These are phyloP conservation scores for Epinotia ramella DNA, from an alignment of 2,888 invertebrate genomes.

Conservation along the genomic window DNA sequence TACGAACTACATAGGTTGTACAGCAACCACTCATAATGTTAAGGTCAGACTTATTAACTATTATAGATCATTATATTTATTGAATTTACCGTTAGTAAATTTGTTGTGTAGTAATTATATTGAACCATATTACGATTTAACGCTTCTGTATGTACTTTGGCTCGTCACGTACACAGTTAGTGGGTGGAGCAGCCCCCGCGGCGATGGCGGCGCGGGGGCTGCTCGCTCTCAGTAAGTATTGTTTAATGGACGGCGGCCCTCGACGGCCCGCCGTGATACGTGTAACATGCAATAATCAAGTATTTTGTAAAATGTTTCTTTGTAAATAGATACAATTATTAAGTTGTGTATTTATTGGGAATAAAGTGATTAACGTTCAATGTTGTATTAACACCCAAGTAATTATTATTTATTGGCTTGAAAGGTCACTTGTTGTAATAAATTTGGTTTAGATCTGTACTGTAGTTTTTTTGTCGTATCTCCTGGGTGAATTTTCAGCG, in stretches of 20 bases:
- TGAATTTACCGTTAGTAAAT: conserved; percentile 33
- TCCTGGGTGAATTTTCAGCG: neutral
- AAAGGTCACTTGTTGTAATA: conserved; percentile 64
- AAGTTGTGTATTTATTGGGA: conserved; percentile 53
- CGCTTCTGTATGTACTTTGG: conserved; percentile 36
- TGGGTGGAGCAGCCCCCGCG: neutral
- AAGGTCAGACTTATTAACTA: conserved; percentile 31
- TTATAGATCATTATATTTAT: conserved; percentile 39
- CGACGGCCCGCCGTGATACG: conserved; percentile 53
- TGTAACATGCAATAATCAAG: conserved; percentile 74
- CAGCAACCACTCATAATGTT: conserved; percentile 24
- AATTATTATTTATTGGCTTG: conserved; percentile 69
- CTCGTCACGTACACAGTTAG: conserved; percentile 17
- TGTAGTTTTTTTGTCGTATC: conserved; percentile 59
- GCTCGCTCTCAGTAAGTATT: conserved; percentile 30
- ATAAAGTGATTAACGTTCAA: conserved; percentile 63
- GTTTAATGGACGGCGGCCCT: conserved; percentile 31
- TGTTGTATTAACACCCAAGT: conserved; percentile 56
- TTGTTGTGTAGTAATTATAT: conserved; percentile 38
- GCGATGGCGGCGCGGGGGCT: neutral
- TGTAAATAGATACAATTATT: conserved; percentile 69
- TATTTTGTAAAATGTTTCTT: conserved; percentile 71
- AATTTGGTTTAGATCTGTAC: conserved; percentile 74
- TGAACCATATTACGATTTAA: conserved; percentile 24
- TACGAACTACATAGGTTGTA: conserved; percentile 35